Evolutionary conservation across 1,140 invertebrate species (phyloP).

Genomic region (Oncopodura yosiiana): DNA sequence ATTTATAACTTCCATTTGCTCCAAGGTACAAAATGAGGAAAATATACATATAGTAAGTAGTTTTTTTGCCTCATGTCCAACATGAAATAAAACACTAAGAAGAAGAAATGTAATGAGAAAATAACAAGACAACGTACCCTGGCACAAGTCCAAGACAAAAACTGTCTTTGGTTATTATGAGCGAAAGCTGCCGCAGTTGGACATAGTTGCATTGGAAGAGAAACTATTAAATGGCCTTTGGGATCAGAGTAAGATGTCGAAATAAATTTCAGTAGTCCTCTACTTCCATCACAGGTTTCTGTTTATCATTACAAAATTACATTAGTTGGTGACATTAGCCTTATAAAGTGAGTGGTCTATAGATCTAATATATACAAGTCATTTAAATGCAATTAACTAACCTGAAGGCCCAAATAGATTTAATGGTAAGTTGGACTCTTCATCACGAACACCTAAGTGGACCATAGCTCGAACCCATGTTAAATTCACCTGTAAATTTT

Average conservation of each 20-base stretch:
- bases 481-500: too few relatives aligned
- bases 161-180: conserved; percentile 22
- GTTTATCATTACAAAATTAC: background rate
- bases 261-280: conserved; percentile 34
- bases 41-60: too few relatives aligned
- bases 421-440: conserved; percentile 15
- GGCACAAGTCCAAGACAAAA: conserved; percentile 35
- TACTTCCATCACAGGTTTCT: conserved; percentile 34
- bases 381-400: too few relatives aligned
- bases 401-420: conserved; percentile 32
- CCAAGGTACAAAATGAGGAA: too few relatives aligned
- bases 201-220: conserved; percentile 31
- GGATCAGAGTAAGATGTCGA: conserved; percentile 27
- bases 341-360: too few relatives aligned
- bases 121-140: conserved; percentile 26
- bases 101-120: too few relatives aligned
- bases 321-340: too few relatives aligned
- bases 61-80: too few relatives aligned
- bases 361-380: too few relatives aligned
- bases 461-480: conserved; percentile 32
- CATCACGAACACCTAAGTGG: conserved; percentile 27
- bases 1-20: too few relatives aligned
- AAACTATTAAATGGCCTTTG: conserved; percentile 29
- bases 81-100: background rate
- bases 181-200: conserved; percentile 29